These are phyloP conservation scores for Orgyia antiqua DNA, from an alignment of 2,888 invertebrate genomes.

Conservation along the genomic window DNA sequence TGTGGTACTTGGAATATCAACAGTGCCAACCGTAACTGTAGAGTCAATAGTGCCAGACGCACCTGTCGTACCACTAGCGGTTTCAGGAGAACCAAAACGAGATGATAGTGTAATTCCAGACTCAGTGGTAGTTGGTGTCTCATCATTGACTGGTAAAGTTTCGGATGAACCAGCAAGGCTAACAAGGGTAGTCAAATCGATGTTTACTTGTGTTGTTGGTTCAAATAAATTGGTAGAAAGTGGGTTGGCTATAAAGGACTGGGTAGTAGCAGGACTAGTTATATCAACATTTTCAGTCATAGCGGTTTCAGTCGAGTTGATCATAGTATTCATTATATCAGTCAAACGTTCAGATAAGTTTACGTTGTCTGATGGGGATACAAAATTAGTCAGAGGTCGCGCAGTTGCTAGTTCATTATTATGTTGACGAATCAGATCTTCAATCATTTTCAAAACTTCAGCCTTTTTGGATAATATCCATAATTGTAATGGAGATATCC, in stretches of 20 bases:
- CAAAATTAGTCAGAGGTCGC: slow-evolving; percentile 45
- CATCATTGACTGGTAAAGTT: slow-evolving; percentile 5
- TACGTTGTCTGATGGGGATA: slow-evolving; percentile 40
- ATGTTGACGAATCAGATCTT: slow-evolving; percentile 65
- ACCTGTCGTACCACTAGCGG: slow-evolving; percentile 14
- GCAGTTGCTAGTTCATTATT: slow-evolving; percentile 61
- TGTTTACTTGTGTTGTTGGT: slow-evolving; percentile 24
- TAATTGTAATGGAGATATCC: slow-evolving; percentile 56
- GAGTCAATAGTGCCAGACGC: slow-evolving; percentile 12
- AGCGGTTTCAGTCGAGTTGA: slow-evolving; percentile 40
- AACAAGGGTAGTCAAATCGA: slow-evolving; percentile 9
- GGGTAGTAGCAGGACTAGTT: slow-evolving; percentile 30
- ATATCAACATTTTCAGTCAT: slow-evolving; percentile 24
- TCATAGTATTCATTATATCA: slow-evolving; percentile 60
- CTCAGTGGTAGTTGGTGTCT: slow-evolving; percentile 15
- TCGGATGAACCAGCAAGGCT: slow-evolving; percentile 20
- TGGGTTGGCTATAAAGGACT: slow-evolving; percentile 23
- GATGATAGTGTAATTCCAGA: slow-evolving; percentile 11
- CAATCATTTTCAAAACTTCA: slow-evolving; percentile 69
- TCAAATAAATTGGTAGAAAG: slow-evolving; percentile 23
- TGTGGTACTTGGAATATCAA: slow-evolving; percentile 21
- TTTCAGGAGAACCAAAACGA: slow-evolving; percentile 14
- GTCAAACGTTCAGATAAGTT: slow-evolving; percentile 56
- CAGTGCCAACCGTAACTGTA: slow-evolving; percentile 11
- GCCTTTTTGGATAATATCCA: slow-evolving; percentile 72